A percentile compares a stretch with the other conserved stretches of the same genome.
Evolutionary conservation across 2,797 vertebrate species (phyloP).

Genomic region (Takifugu ocellatus): DNA sequence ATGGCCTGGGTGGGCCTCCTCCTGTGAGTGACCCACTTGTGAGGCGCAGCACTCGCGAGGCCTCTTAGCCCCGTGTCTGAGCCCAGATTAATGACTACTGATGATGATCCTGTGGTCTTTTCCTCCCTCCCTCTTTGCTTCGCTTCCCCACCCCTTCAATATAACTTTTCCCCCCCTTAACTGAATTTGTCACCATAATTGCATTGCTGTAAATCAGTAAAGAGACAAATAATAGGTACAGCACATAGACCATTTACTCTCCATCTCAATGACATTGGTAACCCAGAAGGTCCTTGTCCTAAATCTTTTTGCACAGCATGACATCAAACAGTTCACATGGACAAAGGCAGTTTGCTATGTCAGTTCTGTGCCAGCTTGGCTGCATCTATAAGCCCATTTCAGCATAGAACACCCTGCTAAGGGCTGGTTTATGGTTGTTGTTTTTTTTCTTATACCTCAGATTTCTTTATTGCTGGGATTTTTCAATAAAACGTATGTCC

Average conservation of each 20-base stretch:
- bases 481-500: too few relatives aligned
- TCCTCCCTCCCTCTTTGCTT: slow-evolving; percentile 42
- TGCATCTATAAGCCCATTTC: too few relatives aligned
- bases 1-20: slow-evolving; percentile 75
- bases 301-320: slow-evolving; percentile 12
- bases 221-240: neutral
- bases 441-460: too few relatives aligned
- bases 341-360: neutral
- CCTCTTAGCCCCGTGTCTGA: slow-evolving; percentile 78
- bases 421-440: neutral
- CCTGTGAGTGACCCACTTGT: slow-evolving; percentile 79
- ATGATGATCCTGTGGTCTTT: slow-evolving; percentile 72
- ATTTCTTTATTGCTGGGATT: too few relatives aligned
- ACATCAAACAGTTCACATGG: slow-evolving; percentile 10
- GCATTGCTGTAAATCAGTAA: slow-evolving; percentile 17
- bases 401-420: neutral
- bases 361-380: too few relatives aligned
- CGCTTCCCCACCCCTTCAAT: slow-evolving; percentile 28
- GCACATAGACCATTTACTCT: slow-evolving; percentile 13
- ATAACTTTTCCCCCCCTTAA: slow-evolving; percentile 21
- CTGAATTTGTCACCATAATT: slow-evolving; percentile 22
- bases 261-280: slow-evolving; percentile 15
- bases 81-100: slow-evolving; percentile 80
- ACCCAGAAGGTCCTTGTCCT: slow-evolving; percentile 13
- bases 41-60: slow-evolving; percentile 67